Conservation (phyloP, 92 coral and sea anemone species). For the Palythoa heliodiscus region DNA sequence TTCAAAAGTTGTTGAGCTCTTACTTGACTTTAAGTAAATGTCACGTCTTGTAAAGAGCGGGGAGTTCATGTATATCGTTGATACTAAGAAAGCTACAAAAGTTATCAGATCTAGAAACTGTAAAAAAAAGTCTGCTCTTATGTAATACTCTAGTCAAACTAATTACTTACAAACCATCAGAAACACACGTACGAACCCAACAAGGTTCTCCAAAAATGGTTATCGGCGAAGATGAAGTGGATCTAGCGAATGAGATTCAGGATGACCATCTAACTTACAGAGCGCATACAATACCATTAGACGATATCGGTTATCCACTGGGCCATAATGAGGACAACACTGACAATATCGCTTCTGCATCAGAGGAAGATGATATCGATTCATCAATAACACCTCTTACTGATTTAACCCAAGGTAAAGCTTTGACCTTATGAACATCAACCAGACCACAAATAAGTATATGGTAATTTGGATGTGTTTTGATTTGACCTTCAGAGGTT, state of each 20-base stretch:
- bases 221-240: background rate
- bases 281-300: background rate
- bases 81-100: too few species aligned
- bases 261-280: background rate
- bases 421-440: background rate
- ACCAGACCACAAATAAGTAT: background rate
- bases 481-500: background rate
- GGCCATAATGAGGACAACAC: background rate
- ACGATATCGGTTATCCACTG: background rate
- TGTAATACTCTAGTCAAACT: background rate
- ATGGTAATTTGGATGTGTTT: background rate
- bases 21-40: too few species aligned
- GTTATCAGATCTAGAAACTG: background rate
- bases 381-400: background rate
- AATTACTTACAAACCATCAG: constrained; percentile 10
- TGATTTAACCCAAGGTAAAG: constrained; percentile 17
- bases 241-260: background rate
- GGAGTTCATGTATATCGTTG: too few species aligned
- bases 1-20: too few species aligned
- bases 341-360: constrained; percentile 18
- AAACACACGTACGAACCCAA: background rate
- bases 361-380: background rate
- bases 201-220: constrained; percentile 16
- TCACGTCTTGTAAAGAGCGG: too few species aligned
- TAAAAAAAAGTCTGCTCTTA: too few species aligned